Conservation (phyloP, 2,888 invertebrate genomes). For the Xestoiulus laeticollis region DNA sequence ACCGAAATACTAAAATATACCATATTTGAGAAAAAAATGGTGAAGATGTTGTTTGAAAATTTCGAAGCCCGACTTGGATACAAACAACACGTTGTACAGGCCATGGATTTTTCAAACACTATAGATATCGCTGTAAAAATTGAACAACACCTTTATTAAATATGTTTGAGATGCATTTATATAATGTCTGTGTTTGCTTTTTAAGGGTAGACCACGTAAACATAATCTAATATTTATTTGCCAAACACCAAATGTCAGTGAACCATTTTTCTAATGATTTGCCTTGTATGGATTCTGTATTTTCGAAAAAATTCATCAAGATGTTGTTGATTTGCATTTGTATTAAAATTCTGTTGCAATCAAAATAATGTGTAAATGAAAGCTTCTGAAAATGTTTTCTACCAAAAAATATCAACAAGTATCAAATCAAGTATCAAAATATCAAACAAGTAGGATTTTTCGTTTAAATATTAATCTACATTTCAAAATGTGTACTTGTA, state of each 20-base stretch:
- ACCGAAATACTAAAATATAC: too few species aligned
- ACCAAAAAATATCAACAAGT: not conserved
- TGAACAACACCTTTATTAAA: too few species aligned
- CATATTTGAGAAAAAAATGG: too few species aligned
- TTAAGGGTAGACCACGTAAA: not conserved
- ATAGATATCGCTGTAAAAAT: too few species aligned
- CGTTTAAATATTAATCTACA: too few species aligned
- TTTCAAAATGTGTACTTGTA: too few species aligned
- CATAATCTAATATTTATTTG: not conserved
- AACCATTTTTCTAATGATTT: not conserved
- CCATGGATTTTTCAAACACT: too few species aligned
- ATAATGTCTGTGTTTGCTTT: not conserved
- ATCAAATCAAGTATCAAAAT: too few species aligned
- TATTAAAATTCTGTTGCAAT: not conserved
- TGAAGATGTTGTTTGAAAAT: too few species aligned
- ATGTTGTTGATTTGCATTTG: not conserved
- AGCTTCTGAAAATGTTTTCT: not conserved
- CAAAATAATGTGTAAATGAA: not conserved
- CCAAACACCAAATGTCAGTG: constrained; percentile 9
- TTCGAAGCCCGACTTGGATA: too few species aligned
- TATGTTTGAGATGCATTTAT: not conserved
- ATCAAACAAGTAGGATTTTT: too few species aligned
- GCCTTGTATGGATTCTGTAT: not conserved
- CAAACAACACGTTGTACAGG: too few species aligned
- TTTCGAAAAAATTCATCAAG: not conserved